These are phyloP conservation scores for Diplodus sargus DNA, from an alignment of 2,797 vertebrate genomes.

Conservation along the genomic window DNA sequence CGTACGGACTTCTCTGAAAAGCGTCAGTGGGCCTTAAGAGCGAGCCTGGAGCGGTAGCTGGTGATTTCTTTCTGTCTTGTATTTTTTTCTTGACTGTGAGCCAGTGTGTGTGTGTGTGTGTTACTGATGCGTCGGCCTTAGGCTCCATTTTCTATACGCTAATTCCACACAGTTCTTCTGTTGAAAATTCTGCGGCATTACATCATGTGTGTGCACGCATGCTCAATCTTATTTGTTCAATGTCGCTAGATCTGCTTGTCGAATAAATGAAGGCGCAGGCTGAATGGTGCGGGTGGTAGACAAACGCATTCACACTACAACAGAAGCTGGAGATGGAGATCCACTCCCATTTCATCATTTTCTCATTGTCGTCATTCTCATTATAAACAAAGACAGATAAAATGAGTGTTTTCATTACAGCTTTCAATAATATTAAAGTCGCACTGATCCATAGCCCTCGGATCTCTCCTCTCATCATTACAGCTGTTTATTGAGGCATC, in stretches of 20 bases:
- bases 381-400: not conserved
- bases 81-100: slow-evolving; percentile 8
- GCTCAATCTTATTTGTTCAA: slow-evolving; percentile 28
- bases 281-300: not conserved
- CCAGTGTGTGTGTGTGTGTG: slow-evolving; percentile 16
- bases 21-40: slow-evolving; percentile 33
- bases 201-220: slow-evolving; percentile 31
- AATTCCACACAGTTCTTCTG: slow-evolving; percentile 47
- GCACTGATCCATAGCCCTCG: not conserved
- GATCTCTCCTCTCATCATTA: not conserved
- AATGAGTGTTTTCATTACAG: not conserved
- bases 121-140: slow-evolving; percentile 32
- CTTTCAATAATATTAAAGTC: not conserved
- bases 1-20: slow-evolving; percentile 17
- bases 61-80: not conserved
- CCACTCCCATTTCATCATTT: not conserved
- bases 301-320: not conserved
- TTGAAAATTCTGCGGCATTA: slow-evolving; percentile 20
- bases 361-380: not conserved
- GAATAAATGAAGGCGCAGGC: slow-evolving; percentile 11
- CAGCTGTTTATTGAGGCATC: not conserved
- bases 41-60: slow-evolving; percentile 29
- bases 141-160: slow-evolving; percentile 50
- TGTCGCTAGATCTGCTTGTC: slow-evolving; percentile 23
- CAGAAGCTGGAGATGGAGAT: not conserved